Evolutionary conservation across 2,113 vertebrate genomes (phyloP), one percentile per base, ranked within the genome.

Genomic region (Microcebus griseorufus): DNA sequence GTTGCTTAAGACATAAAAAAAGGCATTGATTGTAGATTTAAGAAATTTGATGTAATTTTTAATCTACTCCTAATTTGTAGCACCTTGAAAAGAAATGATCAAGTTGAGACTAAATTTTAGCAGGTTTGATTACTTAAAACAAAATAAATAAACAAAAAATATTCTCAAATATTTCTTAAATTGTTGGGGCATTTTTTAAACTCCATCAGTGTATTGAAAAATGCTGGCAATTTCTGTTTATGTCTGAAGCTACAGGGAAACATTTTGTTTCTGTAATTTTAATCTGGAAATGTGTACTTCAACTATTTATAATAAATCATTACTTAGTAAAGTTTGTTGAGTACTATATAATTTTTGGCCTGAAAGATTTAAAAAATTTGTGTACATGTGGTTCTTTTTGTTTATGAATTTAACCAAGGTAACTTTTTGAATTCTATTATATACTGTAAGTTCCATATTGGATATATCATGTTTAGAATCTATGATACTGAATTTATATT

Each of bases 261-360:
- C 9, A 9, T 83, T 97, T 95, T 75, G 69, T 60, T 91, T 91
- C 51, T 90, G 17, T 70, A 73, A 97, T 95, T 97, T 96, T 94
- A 87, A 78, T 75, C 93, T 96, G 8, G 48, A 90, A 96, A 88
- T 93, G 53, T 25, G 1, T 83, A 64, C 6, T 34, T 86, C 32
- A 6, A 42, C 8, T 93, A 53, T 93, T 93, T 92, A 34, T 92
- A 89, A 67, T 73, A 94, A 70, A 48, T 78, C 16, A 62, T 64
- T 75, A 83, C 34, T 91, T 94, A 76, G 37, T 90, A 55, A 95
- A 76, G 42, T 97, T 92, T 92, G 20, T 88, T 89, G 62, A 93
- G 90, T 85, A 58, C 34, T 82, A 7, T 70, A 42, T 81, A 58
- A 75, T 81, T 73, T 88, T 95, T 34, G 65, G 29, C 39, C 48